A percentile compares a stretch with the other conserved stretches of the same genome.
phyloP scores from a whole-genome alignment of 2,797 vertebrate species.

The Zenarchopterus dispar region DNA sequence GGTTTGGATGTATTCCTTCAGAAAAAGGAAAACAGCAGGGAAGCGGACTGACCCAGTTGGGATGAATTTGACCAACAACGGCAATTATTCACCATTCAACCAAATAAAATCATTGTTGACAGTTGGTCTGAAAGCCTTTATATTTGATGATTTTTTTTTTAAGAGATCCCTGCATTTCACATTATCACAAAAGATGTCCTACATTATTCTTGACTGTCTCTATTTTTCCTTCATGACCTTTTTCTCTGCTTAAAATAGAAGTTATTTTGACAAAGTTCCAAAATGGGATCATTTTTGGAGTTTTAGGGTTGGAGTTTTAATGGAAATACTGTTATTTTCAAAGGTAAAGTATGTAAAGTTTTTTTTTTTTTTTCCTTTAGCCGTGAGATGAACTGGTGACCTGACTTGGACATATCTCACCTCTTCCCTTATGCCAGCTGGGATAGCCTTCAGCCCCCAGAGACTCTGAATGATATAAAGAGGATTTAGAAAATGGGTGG shows the following conservation, averaged over 20 bases:
- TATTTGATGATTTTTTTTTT: slow-evolving; percentile 5
- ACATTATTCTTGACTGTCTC: background rate
- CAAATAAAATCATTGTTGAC: slow-evolving; percentile 23
- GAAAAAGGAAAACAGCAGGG: slow-evolving; percentile 29
- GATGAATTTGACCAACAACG: slow-evolving; percentile 24
- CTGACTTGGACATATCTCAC: too few species aligned
- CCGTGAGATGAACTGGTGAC: too few species aligned
- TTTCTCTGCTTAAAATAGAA: background rate
- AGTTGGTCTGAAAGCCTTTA: slow-evolving; percentile 9
- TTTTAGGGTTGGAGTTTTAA: background rate
- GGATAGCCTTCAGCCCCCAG: too few species aligned
- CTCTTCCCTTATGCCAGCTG: too few species aligned
- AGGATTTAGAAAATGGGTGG: too few species aligned
- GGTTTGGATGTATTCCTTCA: slow-evolving; percentile 17
- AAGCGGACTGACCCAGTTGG: slow-evolving; percentile 32
- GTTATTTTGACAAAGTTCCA: background rate
- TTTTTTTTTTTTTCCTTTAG: too few species aligned
- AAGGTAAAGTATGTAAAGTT: too few species aligned
- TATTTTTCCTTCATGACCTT: background rate
- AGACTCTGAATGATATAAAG: too few species aligned
- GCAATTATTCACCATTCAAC: slow-evolving; percentile 22
- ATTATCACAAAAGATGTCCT: background rate
- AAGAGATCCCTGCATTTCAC: background rate
- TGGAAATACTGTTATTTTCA: too few species aligned
- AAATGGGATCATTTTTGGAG: background rate